Evolutionary conservation across 92 coral and sea anemone species (phyloP).

Genomic region (Paragorgia papillata): DNA sequence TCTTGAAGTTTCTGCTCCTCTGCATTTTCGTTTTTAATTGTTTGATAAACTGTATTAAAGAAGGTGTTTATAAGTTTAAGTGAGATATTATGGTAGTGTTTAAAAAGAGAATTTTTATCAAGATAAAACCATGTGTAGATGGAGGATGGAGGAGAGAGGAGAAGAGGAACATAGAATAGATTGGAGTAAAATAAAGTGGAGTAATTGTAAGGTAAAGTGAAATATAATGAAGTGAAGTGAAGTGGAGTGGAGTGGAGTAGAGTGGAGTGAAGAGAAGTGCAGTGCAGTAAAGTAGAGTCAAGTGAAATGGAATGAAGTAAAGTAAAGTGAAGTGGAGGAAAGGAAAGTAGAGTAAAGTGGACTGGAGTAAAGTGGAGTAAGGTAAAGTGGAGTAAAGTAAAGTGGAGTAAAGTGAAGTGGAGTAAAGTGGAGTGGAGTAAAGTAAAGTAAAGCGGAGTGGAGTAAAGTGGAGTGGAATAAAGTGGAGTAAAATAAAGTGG

Average conservation of each 20-base stretch:
- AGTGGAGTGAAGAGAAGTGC: not conserved
- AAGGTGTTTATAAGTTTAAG: not conserved
- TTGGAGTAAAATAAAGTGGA: not conserved
- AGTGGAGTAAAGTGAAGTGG: constrained; percentile 2
- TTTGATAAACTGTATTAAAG: constrained; percentile 63
- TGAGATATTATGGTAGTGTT: no score
- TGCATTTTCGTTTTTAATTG: constrained; percentile 54
- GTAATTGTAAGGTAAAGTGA: not conserved
- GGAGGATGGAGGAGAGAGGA: no score
- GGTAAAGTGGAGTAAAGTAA: not conserved
- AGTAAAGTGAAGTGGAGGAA: not conserved
- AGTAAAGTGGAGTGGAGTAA: constrained; percentile 1
- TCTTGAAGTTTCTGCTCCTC: constrained; percentile 73
- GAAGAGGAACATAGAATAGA: not conserved
- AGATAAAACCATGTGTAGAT: no score
- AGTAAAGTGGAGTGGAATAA: not conserved
- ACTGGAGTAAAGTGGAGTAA: not conserved
- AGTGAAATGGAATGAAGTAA: not conserved
- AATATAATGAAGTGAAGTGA: constrained; percentile 1
- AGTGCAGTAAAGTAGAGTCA: not conserved
- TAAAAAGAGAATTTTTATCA: no score
- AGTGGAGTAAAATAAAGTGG: constrained; percentile 3
- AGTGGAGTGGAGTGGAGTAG: not conserved
- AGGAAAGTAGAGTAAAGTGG: not conserved
- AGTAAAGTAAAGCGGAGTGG: not conserved